These are phyloP conservation scores for Patella vulgata DNA, from an alignment of 1,140 invertebrate species.

Conservation along the genomic window DNA sequence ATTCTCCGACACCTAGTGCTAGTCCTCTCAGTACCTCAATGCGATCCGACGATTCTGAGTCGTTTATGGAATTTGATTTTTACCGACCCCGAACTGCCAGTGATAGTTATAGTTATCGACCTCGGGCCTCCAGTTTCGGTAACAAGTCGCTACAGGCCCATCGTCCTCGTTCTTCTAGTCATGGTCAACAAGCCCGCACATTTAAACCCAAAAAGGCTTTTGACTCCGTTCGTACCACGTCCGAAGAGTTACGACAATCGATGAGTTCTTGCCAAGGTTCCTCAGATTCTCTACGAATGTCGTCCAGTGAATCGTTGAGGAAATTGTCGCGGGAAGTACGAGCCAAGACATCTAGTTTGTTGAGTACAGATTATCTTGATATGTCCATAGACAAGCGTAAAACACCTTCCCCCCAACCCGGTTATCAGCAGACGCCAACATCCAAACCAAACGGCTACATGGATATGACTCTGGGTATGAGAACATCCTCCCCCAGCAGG, in stretches of 20 bases:
- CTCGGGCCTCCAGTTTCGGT: slow-evolving; percentile 57
- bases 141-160: slow-evolving; percentile 34
- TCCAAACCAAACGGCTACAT: slow-evolving; percentile 41
- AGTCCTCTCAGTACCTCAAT: slow-evolving; percentile 50
- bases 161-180: slow-evolving; percentile 59
- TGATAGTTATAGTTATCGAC: slow-evolving; percentile 58
- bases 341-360: slow-evolving; percentile 27
- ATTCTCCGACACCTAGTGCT: slow-evolving; percentile 24
- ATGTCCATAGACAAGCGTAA: slow-evolving; percentile 42
- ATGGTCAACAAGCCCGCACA: slow-evolving; percentile 50
- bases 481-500: slow-evolving; percentile 16
- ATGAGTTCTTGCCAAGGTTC: slow-evolving; percentile 51
- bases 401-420: slow-evolving; percentile 36
- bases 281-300: slow-evolving; percentile 41
- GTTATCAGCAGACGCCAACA: slow-evolving; percentile 5
- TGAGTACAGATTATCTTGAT: slow-evolving; percentile 48
- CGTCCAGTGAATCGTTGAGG: slow-evolving; percentile 51
- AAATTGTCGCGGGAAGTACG: slow-evolving; percentile 36
- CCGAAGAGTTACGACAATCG: slow-evolving; percentile 42
- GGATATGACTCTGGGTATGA: slow-evolving; percentile 48
- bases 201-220: slow-evolving; percentile 31
- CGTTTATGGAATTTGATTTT: slow-evolving; percentile 59
- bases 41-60: slow-evolving; percentile 56
- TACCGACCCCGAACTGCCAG: slow-evolving; percentile 59
- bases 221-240: slow-evolving; percentile 42